Percentiles rank a stretch among this genome's conserved stretches.
These are phyloP conservation scores for Bradysia coprophila DNA, from an alignment of 1,140 invertebrate species.

Conservation along the genomic window DNA sequence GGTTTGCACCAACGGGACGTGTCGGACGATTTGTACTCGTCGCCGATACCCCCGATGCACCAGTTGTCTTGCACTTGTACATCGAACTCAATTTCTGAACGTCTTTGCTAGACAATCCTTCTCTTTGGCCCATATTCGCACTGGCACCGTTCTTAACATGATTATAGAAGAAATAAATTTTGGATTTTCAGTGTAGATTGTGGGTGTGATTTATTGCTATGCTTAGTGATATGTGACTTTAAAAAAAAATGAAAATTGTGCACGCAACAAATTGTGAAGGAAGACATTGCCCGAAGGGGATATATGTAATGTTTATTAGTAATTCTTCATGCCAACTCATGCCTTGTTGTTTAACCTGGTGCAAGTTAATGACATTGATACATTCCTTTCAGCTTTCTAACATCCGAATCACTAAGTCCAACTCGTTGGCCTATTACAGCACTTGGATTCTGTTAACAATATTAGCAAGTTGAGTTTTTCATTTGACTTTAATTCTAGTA, in stretches of 20 bases:
- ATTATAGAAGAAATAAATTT: neutral
- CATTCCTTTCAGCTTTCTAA: constrained; percentile 55
- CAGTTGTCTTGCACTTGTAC: constrained; percentile 46
- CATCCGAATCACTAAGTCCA: constrained; percentile 48
- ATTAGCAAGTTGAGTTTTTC: neutral
- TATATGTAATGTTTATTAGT: too few relatives aligned
- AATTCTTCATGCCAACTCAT: too few relatives aligned
- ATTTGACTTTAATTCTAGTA: neutral
- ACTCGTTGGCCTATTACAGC: constrained; percentile 43
- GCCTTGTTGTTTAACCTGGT: too few relatives aligned
- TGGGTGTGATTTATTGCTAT: too few relatives aligned
- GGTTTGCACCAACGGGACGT: neutral
- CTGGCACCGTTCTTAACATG: neutral
- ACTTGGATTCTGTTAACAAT: neutral
- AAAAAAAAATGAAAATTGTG: too few relatives aligned
- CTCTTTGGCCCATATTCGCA: constrained; percentile 40
- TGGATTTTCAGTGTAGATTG: too few relatives aligned
- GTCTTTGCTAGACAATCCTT: constrained; percentile 50
- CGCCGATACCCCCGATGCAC: neutral
- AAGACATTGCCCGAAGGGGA: too few relatives aligned
- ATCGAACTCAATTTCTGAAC: constrained; percentile 53
- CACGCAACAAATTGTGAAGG: too few relatives aligned
- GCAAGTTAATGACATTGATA: constrained; percentile 37
- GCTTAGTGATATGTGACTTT: too few relatives aligned
- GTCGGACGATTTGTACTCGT: neutral